Evolutionary conservation across 2,888 invertebrate genomes (phyloP), one percentile per base, ranked within the genome.

Genomic region (Leucophora obtusa): DNA sequence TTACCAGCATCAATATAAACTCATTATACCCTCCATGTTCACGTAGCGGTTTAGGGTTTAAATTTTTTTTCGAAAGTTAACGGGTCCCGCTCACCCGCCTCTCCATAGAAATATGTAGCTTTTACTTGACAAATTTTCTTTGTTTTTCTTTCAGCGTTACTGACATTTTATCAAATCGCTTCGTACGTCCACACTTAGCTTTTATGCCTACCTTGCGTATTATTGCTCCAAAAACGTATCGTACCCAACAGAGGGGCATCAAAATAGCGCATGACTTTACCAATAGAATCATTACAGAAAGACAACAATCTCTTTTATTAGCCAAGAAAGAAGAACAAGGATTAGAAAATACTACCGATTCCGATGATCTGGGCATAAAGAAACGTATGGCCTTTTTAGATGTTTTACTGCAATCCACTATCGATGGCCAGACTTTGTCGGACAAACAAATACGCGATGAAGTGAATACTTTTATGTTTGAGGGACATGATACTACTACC

Each of bases 401-500:
- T 90, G 89, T 94, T 7, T 88, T 95, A 7, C 86, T 95, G 17
- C 90, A 93, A 66, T 91, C 93, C 0, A 92, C 91, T 79, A 28
- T 82, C 14, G 91, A 93, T 58, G 93, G 93, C 0, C 84, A 91
- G 70, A 91, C 91, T 9, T 89, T 95, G 62, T 91, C 92, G 0
- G 92, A 93, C 74, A 89, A 92, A 15, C 92, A 92, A 72, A 92
- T 95, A 18, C 90, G 93, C 59, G 93, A 94, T 85, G 94, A 95
- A 90, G 93, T 94, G 0, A 93, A 94, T 83, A 95, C 95, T 0
- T 94, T 95, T 84, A 93, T 94, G 92, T 95, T 95, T 87, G 94
- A 93, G 65, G 90, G 90, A 1, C 89, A 90, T 66, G 90, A 90
- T 38, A 90, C 90, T 1, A 90, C 89, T 43, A 88, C 89, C 3